A percentile compares a stretch with the other conserved stretches of the same genome.
Evolutionary conservation across 2,113 vertebrate genomes (phyloP).

Genomic region (Platysteira castanea): DNA sequence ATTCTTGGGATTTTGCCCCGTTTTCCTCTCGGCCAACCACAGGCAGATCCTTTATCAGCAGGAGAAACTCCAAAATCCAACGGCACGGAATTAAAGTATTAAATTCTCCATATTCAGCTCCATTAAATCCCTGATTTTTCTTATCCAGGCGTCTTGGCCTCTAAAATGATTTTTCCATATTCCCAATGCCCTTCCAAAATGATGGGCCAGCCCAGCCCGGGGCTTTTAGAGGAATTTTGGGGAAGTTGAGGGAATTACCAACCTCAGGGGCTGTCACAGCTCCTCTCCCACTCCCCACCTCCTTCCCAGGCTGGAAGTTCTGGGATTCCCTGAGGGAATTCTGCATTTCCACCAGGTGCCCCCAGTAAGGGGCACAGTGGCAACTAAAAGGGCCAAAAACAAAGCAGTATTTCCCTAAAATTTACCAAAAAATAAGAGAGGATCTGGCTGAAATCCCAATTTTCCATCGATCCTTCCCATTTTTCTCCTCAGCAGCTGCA

Average conservation of each 20-base stretch:
- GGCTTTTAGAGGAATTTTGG: not conserved
- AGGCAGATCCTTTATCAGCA: not conserved
- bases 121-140: not conserved
- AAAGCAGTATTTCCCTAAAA: not conserved
- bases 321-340: not conserved
- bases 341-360: not conserved
- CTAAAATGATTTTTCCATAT: not conserved
- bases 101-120: not conserved
- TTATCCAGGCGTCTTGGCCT: not conserved
- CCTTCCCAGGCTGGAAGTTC: not conserved
- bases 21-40: not conserved
- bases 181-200: not conserved
- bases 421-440: fast-evolving
- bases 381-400: not conserved
- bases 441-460: not conserved
- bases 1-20: not conserved
- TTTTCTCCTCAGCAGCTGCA: not conserved
- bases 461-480: not conserved
- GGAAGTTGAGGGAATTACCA: not conserved
- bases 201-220: not conserved
- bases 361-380: not conserved
- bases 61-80: not conserved
- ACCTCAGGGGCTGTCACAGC: not conserved
- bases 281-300: not conserved
- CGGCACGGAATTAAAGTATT: not conserved